Conservation (phyloP, 2,888 invertebrate genomes). For the Nowickia ferox region DNA sequence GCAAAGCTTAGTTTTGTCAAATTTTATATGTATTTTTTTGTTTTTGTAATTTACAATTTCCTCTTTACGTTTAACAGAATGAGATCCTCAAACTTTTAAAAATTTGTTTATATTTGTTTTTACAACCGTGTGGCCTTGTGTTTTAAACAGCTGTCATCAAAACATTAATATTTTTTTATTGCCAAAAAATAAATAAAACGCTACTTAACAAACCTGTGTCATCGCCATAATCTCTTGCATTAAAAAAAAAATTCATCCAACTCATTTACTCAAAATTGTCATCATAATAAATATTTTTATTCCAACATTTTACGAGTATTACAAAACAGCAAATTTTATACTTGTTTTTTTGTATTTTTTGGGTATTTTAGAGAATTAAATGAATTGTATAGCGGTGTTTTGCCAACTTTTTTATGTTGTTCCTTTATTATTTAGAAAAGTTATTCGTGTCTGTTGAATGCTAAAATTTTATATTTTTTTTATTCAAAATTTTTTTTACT, state of each 20-base stretch:
- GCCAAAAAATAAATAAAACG: neutral
- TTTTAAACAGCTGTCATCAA: no score
- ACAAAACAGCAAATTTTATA: neutral
- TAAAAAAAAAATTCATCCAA: neutral
- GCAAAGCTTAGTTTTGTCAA: no score
- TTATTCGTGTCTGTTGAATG: neutral
- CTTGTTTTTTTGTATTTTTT: neutral
- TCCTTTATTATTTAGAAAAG: conserved; percentile 1
- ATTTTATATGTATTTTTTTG: no score
- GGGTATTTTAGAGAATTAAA: conserved; percentile 11
- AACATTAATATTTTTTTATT: neutral
- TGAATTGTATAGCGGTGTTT: conserved; percentile 21
- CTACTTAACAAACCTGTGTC: neutral
- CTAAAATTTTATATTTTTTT: neutral
- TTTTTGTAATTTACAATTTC: no score
- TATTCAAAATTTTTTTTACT: neutral
- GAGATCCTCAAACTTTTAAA: no score
- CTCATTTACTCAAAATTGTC: neutral
- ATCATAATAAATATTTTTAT: neutral
- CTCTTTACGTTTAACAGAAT: no score
- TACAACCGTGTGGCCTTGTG: no score
- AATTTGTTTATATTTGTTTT: no score
- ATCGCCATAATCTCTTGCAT: neutral
- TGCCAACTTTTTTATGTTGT: conserved; percentile 5
- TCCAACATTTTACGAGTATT: neutral